Conservation (phyloP, 2,113 vertebrate species). For the Herpetotheres cachinnans region DNA sequence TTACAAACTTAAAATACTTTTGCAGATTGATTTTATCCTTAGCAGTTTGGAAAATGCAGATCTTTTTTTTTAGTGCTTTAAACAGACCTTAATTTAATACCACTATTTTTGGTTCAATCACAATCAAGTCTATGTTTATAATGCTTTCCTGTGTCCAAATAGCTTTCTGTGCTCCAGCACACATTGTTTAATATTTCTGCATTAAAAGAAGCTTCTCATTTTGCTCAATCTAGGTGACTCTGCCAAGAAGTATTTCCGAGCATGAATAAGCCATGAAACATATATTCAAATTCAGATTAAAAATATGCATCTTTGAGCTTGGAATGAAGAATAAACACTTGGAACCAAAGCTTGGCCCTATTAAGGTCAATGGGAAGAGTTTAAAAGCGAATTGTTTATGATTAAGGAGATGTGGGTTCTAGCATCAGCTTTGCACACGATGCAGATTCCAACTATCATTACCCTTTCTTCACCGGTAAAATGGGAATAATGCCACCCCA, state of each 20-base stretch:
- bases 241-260: slow-evolving; percentile 58
- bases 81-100: slow-evolving; percentile 54
- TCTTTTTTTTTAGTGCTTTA: slow-evolving; percentile 3
- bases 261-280: slow-evolving; percentile 52
- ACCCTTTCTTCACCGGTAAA: background rate
- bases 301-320: slow-evolving; percentile 33
- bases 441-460: background rate
- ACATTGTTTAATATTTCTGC: slow-evolving; percentile 65
- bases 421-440: background rate
- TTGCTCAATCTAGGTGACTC: slow-evolving; percentile 37
- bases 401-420: background rate
- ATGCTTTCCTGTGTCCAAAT: slow-evolving; percentile 67
- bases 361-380: slow-evolving; percentile 14
- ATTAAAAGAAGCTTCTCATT: slow-evolving; percentile 55
- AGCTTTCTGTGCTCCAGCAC: slow-evolving; percentile 50
- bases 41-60: background rate
- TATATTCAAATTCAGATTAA: slow-evolving; percentile 61
- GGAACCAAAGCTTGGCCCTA: slow-evolving; percentile 13
- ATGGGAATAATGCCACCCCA: background rate
- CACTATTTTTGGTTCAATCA: slow-evolving; percentile 61
- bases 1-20: slow-evolving; percentile 52
- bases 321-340: slow-evolving; percentile 36
- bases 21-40: slow-evolving; percentile 44
- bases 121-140: slow-evolving; percentile 62
- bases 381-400: background rate